Evolutionary conservation across 2,113 vertebrate species (phyloP).

Genomic region (Butorides virescens): DNA sequence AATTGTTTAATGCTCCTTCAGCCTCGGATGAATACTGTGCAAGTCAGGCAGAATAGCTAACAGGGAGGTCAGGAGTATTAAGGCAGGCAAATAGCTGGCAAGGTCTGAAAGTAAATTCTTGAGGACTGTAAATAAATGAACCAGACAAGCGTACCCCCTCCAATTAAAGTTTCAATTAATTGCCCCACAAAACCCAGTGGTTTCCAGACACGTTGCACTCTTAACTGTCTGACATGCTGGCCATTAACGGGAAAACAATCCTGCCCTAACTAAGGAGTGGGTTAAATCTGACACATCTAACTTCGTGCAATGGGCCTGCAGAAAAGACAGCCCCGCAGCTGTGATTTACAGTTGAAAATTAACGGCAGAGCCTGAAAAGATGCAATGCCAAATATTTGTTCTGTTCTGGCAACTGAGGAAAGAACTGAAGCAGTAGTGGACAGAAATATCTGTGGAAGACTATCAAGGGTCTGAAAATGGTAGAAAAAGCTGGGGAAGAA

Average conservation of each 20-base stretch:
- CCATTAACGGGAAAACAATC: neutral
- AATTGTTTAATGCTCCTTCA: neutral
- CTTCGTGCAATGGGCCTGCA: neutral
- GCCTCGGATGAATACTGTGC: fast-evolving
- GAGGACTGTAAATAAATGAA: neutral
- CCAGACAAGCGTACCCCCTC: neutral
- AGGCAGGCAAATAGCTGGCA: conserved; percentile 27
- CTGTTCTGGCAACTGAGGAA: neutral
- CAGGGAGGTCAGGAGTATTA: neutral
- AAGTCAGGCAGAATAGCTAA: neutral
- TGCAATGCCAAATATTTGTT: neutral
- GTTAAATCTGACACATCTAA: neutral
- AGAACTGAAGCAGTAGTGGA: neutral
- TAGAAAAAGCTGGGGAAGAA: neutral
- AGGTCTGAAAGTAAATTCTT: conserved; percentile 21
- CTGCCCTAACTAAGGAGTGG: neutral
- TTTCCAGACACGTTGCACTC: neutral
- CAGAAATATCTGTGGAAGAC: neutral
- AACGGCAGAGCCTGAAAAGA: neutral
- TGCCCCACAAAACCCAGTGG: neutral
- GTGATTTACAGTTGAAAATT: neutral
- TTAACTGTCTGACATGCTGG: neutral
- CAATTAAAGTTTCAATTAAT: conserved; percentile 32
- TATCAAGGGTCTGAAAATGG: neutral
- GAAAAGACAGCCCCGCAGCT: neutral